A percentile compares a stretch with the other conserved stretches of the same genome.
These are phyloP conservation scores for Myathropa florea DNA, from an alignment of 2,888 invertebrate genomes.

Conservation along the genomic window DNA sequence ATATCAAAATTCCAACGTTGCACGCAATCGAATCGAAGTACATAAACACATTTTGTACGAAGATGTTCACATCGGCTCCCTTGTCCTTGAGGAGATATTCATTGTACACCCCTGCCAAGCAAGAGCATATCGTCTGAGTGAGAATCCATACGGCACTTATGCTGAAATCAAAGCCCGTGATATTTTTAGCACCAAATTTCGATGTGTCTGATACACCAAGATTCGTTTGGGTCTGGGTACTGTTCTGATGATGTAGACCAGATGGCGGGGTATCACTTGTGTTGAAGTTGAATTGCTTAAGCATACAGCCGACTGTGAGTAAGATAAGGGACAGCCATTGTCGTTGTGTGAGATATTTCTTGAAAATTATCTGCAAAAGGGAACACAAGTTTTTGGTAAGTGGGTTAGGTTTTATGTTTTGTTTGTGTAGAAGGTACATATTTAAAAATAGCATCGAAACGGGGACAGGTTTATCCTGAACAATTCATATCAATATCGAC, in stretches of 20 bases:
- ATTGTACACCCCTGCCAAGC: conserved; percentile 97
- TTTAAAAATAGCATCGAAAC: background rate
- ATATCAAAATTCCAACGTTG: conserved; percentile 87
- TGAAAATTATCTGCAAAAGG: conserved; percentile 88
- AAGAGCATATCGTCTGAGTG: conserved; percentile 93
- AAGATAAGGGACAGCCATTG: conserved; percentile 96
- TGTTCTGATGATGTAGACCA: conserved; percentile 27
- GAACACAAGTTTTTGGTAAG: background rate
- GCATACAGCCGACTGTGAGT: conserved; percentile 93
- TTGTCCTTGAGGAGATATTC: conserved; percentile 94
- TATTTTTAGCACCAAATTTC: conserved; percentile 74
- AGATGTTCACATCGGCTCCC: conserved; percentile 92
- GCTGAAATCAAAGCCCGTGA: conserved; percentile 81
- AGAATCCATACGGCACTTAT: conserved; percentile 85
- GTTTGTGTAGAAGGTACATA: background rate
- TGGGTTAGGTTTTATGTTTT: background rate
- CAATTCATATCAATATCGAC: background rate
- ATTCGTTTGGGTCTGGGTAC: conserved; percentile 20
- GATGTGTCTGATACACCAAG: conserved; percentile 35
- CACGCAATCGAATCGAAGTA: conserved; percentile 96
- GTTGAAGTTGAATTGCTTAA: conserved; percentile 88
- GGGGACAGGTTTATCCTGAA: background rate
- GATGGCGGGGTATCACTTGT: conserved; percentile 74
- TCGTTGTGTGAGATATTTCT: conserved; percentile 87
- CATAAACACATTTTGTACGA: conserved; percentile 97